Base-by-base conservation (phyloP, 2,113 vertebrate species). In the Oncorhynchus kisutch region DNA sequence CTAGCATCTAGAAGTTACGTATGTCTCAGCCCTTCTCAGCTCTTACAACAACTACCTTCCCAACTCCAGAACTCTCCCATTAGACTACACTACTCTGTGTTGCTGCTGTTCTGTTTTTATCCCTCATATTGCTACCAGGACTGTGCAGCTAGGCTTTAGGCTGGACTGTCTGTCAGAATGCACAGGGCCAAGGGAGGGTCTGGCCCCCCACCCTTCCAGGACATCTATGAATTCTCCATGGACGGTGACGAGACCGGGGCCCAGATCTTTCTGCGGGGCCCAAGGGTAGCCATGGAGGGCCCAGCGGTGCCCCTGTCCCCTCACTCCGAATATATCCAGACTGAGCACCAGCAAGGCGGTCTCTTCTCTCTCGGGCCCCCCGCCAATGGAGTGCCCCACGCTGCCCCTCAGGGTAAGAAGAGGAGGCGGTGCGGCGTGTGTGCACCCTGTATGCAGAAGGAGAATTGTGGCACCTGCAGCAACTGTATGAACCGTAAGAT, bases 401-500 rank as follows among this genome's bases (percentile, higher is more conserved):
- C 73, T 1, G 39, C 57, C 5, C 76, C 71, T 5, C 91, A 90
- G 72, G 94, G 90, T 62, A 97, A 94, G 82, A 94, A 95, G 82
- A 93, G 96, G 74, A 96, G 93, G 81, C 92, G 96, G 64, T 97
- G 96, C 3, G 94, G 95, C 2, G 39, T 72, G 8, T 97, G 96
- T 39, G 77, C 74, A 16, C 96, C 96, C 5, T 97, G 96, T 76
- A 89, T 93, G 68, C 89, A 92, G 57, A 92, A 85, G 48, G 92
- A 93, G 49, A 96, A 96, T 87, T 97, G 96, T 0, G 94, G 95
- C 5, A 82, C 82, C n/a, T 97, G 96, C 51, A 86, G 84, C 75
- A 96, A 93, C 92, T 97, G 96, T 74, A 75, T 94, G 72, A 96
- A 97, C 84, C 94, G 95, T 66, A 94, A 92, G 81, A 95, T 93